Percentiles rank a stretch among this genome's conserved stretches.
Evolutionary conservation across 2,797 vertebrate species (phyloP).

Genomic region (Lepus oiostolus): DNA sequence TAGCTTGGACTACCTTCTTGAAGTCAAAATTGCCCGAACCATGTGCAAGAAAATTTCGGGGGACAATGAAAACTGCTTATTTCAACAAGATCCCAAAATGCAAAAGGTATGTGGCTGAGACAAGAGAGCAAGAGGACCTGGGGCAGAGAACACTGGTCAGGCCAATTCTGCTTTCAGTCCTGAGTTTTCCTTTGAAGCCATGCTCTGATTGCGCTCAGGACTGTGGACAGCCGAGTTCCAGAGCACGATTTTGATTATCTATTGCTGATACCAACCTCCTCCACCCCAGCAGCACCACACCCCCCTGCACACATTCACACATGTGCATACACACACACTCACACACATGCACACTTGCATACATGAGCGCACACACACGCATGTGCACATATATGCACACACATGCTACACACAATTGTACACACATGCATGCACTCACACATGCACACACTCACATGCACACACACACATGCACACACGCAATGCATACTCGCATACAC

Average conservation of each 20-base stretch:
- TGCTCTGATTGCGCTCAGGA: background rate
- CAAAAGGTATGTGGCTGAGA: constrained; percentile 71
- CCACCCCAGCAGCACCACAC: background rate
- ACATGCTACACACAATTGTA: too few relatives aligned
- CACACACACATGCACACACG: too few relatives aligned
- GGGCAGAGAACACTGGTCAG: background rate
- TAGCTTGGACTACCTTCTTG: constrained; percentile 79
- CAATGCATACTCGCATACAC: too few relatives aligned
- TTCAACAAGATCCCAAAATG: constrained; percentile 69
- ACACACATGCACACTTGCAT: too few relatives aligned
- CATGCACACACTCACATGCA: too few relatives aligned
- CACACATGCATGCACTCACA: too few relatives aligned
- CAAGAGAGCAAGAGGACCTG: too few relatives aligned
- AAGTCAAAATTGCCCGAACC: constrained; percentile 77
- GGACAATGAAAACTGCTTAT: constrained; percentile 65
- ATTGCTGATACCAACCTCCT: background rate
- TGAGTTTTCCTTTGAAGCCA: background rate
- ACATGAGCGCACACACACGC: too few relatives aligned
- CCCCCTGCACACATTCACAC: too few relatives aligned
- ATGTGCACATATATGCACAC: too few relatives aligned
- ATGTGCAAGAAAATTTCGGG: constrained; percentile 78
- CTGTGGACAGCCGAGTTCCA: background rate
- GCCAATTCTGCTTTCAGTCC: background rate
- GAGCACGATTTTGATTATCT: background rate
- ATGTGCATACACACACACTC: too few relatives aligned